Conservation (phyloP, 2,113 vertebrate genomes). For the Leucosticte australis region DNA sequence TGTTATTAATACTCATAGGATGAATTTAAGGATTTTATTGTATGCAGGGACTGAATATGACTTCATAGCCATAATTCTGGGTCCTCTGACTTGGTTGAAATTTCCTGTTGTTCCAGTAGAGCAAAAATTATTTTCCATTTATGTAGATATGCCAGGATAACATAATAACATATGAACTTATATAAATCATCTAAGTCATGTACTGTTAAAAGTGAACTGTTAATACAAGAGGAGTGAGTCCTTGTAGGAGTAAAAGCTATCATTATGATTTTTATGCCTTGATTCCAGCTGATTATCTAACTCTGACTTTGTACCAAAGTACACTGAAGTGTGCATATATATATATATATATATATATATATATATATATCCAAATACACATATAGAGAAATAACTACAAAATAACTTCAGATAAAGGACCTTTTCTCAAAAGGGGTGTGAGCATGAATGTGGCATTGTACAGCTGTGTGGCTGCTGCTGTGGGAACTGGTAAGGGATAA, state of each 20-base stretch:
- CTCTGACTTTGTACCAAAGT: not conserved
- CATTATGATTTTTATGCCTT: not conserved
- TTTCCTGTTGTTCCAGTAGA: not conserved
- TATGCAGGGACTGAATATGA: not conserved
- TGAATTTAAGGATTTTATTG: not conserved
- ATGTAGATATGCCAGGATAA: not conserved
- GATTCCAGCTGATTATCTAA: not conserved
- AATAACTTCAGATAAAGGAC: not conserved
- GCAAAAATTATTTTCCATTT: not conserved
- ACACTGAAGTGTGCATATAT: too few relatives aligned
- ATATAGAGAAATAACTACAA: not conserved
- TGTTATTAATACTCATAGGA: not conserved
- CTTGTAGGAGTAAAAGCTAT: not conserved
- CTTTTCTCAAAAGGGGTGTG: not conserved
- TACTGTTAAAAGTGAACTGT: not conserved
- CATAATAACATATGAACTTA: not conserved
- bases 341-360: not conserved
- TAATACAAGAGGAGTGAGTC: not conserved
- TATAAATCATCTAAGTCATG: not conserved
- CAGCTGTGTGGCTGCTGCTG: not conserved
- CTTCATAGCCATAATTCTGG: not conserved
- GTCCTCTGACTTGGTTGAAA: not conserved
- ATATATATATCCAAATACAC: not conserved
- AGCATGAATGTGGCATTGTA: not conserved
- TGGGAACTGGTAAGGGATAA: not conserved